These are phyloP conservation scores for Aphidius ervi DNA, from an alignment of 1,140 invertebrate genomes.

Conservation along the genomic window DNA sequence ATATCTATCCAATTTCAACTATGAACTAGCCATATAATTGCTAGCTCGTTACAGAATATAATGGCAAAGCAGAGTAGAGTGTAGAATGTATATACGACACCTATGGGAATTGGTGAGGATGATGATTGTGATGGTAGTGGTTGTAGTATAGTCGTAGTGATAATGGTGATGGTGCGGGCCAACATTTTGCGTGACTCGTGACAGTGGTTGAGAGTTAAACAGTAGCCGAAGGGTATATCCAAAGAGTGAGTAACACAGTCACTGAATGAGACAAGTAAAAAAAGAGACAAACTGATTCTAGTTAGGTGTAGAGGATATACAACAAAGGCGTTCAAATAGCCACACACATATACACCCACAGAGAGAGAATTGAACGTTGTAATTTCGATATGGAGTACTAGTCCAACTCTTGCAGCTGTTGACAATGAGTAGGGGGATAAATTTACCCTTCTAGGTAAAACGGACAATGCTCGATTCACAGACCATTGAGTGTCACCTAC, in stretches of 20 bases:
- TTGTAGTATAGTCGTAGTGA: neutral
- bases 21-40: constrained; percentile 10
- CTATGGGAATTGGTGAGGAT: constrained; percentile 12
- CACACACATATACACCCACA: neutral
- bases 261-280: too few relatives aligned
- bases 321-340: neutral
- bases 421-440: constrained; percentile 20
- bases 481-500: constrained; percentile 22
- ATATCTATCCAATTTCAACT: neutral
- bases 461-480: constrained; percentile 27
- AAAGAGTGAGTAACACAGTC: too few relatives aligned
- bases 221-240: too few relatives aligned
- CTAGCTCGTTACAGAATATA: constrained; percentile 22
- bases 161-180: constrained; percentile 1
- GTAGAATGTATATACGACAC: constrained; percentile 3
- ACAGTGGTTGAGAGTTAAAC: too few relatives aligned
- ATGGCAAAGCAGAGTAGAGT: constrained; percentile 1
- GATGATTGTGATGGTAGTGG: neutral
- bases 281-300: constrained; percentile 11
- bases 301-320: neutral
- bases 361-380: constrained; percentile 21
- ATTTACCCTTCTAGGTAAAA: constrained; percentile 17
- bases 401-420: constrained; percentile 27
- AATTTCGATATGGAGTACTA: constrained; percentile 22
- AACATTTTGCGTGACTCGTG: neutral